Base-by-base conservation (phyloP, 2,888 invertebrate species). In the Agelastica alni region DNA sequence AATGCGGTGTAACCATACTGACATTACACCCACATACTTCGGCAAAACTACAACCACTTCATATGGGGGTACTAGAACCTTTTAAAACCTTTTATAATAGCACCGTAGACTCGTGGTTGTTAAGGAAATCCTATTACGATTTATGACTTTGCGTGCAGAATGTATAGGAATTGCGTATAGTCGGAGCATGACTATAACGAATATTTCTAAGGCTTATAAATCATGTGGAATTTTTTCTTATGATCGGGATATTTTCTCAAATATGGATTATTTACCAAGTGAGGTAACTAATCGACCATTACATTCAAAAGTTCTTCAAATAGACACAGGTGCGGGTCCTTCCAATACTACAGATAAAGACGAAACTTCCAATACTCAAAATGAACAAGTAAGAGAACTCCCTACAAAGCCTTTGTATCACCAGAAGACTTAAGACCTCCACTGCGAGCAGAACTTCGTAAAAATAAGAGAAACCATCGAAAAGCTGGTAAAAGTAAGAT, bases 91-190 rank as follows among this genome's bases (percentile, higher is more conserved):
- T 44, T 44, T 46, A 56, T 34, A 51, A 45, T 53, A 14, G 43
- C 28, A 31, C 58, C 14, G 58, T 71, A 53, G 67, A 66, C 51
- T 60, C 58, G 54, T 75, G 72, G 72, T 61, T 75, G 68, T 52
- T 71, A 58, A 63, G 64, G 76, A 1, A 69, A 73, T 56, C 66
- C 71, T 12, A 65, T 77, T n/a, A 68, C 70, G 1, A 76, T 77
- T 20, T 75, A 78, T 61, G 67, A 77, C 51, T 66, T 77, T 10
- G 70, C n/a, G n/a, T n/a, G n/a, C 75, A 47, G 67, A 57, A 54
- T 70, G 72, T 53, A 66, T 73, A 9, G 67, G 61, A 30, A 59
- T 60, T 46, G 74, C 75, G 4, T 67, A 69, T 55, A 63, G 65
- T 51, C 61, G 65, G 56, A 63, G 4, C 12, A 16, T 36, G 14